Evolutionary conservation across 2,113 vertebrate genomes (phyloP), one percentile per base, ranked within the genome.

Genomic region (Ceyx melanurus): DNA sequence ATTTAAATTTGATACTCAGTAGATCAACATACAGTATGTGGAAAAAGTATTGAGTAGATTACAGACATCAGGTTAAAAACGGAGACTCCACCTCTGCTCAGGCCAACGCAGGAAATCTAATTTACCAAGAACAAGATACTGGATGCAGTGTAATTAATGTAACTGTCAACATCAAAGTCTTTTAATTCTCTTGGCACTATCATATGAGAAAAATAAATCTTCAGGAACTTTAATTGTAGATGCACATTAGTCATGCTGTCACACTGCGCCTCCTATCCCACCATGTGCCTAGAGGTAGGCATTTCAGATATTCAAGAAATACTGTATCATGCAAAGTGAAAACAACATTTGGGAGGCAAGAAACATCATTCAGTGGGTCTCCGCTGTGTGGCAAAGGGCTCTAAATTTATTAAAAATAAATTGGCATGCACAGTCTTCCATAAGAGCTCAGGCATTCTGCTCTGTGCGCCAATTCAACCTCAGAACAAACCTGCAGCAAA

Each of bases 101-200:
- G 73, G 70, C 65, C 83, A 86, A 64, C 66, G 62, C 78, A 90
- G 81, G 51, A 94, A 92, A 96, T 72, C 67, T 77, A 51, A 95
- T 93, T 84, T 96, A 35, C 5, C 80, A 91, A 91, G 66, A 88
- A 83, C 57, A 96, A 84, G 85, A 81, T 65, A 91, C 91, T 21
- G 43, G 70, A 70, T 58, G 21, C 67, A 86, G 48, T 71, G 79
- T 56, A 94, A 73, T 82, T 78, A 81, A 29, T 82, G 51, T 6
- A 48, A 83, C 45, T 66, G 56, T 31, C 88, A 77, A 17, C 61
- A 79, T 67, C 88, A 78, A 77, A 20, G 5, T 7, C 71, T 82
- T 60, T 31, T 77, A 93, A 81, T 76, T 68, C 58, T 79, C 77
- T 64, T 80, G 42, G 50, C 75, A 35, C 90, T 23, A 65, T 61